Evolutionary conservation across 2,113 vertebrate genomes (phyloP).

Genomic region (Formicarius rufipectus): DNA sequence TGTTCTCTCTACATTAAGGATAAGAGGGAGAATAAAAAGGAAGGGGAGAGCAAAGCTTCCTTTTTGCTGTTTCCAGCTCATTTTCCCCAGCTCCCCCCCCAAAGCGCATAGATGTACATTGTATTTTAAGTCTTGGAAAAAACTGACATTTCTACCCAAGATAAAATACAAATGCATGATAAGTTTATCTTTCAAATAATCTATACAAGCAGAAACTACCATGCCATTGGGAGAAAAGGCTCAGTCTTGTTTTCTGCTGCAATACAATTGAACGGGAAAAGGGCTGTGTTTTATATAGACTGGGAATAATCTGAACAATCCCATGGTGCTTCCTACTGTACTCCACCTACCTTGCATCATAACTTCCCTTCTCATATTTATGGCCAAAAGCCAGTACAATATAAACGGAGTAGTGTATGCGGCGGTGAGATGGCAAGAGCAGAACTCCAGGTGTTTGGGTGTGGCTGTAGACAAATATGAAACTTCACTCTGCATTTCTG

Average conservation of each 20-base stretch:
- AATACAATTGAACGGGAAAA: conserved; percentile 46
- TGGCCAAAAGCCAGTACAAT: conserved; percentile 53
- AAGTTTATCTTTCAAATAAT: background rate
- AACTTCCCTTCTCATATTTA: conserved; percentile 38
- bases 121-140: background rate
- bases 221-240: background rate
- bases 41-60: background rate
- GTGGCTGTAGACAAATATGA: background rate
- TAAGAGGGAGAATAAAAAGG: background rate
- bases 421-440: background rate
- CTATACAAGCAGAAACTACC: background rate
- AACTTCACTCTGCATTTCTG: background rate
- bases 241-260: background rate
- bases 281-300: conserved; percentile 13
- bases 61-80: background rate
- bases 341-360: conserved; percentile 59
- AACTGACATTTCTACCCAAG: background rate
- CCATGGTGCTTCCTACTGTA: conserved; percentile 36
- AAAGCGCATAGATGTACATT: fast-evolving
- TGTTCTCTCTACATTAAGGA: background rate
- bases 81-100: background rate
- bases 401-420: background rate
- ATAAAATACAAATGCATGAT: background rate
- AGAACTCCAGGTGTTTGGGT: background rate
- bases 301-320: conserved; percentile 34